These are phyloP conservation scores for Oncopodura yosiiana DNA, from an alignment of 1,140 invertebrate species.

Conservation along the genomic window DNA sequence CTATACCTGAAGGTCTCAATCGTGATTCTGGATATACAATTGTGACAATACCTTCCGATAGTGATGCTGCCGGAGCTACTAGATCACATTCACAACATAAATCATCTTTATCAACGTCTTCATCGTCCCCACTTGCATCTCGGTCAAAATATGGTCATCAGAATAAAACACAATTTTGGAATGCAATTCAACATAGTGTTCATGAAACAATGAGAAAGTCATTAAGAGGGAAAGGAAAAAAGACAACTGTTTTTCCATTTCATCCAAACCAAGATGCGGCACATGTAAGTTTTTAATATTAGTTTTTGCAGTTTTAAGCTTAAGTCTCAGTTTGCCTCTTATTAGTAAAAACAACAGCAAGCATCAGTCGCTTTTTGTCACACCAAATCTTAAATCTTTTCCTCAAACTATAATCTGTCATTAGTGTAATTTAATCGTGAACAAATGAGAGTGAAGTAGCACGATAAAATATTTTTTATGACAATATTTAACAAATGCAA, in stretches of 20 bases:
- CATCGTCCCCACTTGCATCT: constrained; percentile 6
- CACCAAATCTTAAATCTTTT: too few species aligned
- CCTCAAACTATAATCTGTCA: too few species aligned
- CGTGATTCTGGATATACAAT: constrained; percentile 31
- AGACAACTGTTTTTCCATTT: constrained; percentile 30
- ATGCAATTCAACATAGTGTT: constrained; percentile 28
- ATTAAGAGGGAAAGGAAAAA: constrained; percentile 18
- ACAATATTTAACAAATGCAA: too few species aligned
- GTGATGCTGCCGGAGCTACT: not conserved
- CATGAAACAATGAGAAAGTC: constrained; percentile 12
- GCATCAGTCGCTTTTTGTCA: too few species aligned
- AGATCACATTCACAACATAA: not conserved
- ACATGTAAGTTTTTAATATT: constrained; percentile 32
- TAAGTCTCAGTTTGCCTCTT: too few species aligned
- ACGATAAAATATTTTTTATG: too few species aligned
- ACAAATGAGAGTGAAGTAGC: too few species aligned
- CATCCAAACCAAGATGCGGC: constrained; percentile 35
- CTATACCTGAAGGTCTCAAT: constrained; percentile 17
- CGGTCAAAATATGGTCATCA: constrained; percentile 13
- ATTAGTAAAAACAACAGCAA: too few species aligned
- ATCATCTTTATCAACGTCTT: not conserved
- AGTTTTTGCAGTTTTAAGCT: too few species aligned
- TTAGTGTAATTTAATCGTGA: too few species aligned
- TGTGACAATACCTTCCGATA: constrained; percentile 26
- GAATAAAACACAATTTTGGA: constrained; percentile 32